Evolutionary conservation across 2,888 invertebrate genomes (phyloP).

Genomic region (Automeris io): DNA sequence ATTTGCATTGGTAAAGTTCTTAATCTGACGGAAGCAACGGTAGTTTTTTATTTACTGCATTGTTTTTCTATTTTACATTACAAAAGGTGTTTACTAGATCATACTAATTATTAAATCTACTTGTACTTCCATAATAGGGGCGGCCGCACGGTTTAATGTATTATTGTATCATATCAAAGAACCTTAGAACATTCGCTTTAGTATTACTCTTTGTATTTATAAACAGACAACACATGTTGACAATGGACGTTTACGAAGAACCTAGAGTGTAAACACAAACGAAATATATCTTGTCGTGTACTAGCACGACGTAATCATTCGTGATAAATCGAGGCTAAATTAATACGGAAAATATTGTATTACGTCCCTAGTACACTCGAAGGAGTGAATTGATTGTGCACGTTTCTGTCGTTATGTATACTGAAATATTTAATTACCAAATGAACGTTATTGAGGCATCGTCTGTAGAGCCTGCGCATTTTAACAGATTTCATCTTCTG

Average conservation of each 20-base stretch:
- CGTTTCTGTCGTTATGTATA: conserved; percentile 17
- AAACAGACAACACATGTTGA: conserved; percentile 9
- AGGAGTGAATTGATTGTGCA: conserved; percentile 27
- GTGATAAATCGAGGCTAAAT: conserved; percentile 29
- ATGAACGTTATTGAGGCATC: neutral
- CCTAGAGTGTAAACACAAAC: conserved; percentile 4
- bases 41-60: too few species aligned
- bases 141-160: too few species aligned
- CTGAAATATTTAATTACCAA: neutral
- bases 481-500: conserved; percentile 40
- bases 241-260: conserved; percentile 7
- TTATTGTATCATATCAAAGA: too few species aligned
- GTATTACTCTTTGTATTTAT: conserved; percentile 6
- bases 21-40: too few species aligned
- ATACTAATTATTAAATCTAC: too few species aligned
- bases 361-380: conserved; percentile 13
- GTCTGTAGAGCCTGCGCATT: conserved; percentile 18
- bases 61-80: too few species aligned
- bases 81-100: too few species aligned
- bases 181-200: too few species aligned
- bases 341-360: conserved; percentile 25
- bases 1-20: too few species aligned
- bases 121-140: too few species aligned
- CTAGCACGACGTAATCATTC: conserved; percentile 21
- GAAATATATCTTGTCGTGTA: conserved; percentile 12